These are phyloP conservation scores for Agrochola macilenta DNA, from an alignment of 2,888 invertebrate species.

Conservation along the genomic window DNA sequence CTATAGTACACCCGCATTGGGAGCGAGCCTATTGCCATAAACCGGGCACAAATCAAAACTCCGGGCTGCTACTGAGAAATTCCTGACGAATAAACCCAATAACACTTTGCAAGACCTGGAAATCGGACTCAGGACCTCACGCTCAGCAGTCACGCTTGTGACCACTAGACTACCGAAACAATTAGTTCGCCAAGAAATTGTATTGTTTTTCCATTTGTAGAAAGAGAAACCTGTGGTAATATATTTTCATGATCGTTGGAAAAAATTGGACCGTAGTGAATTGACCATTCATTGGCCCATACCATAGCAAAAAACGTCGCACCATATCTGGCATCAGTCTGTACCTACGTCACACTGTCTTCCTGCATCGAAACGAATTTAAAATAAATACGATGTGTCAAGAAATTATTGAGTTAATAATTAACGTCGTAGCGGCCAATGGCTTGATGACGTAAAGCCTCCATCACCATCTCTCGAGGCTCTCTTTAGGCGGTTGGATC, in stretches of 20 bases:
- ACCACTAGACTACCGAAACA: neutral
- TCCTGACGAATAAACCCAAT: neutral
- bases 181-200: neutral
- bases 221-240: neutral
- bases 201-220: neutral
- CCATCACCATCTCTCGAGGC: too few species aligned
- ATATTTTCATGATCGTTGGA: neutral
- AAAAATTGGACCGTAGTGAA: neutral
- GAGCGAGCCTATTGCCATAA: neutral
- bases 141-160: neutral
- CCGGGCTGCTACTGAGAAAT: neutral
- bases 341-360: too few species aligned
- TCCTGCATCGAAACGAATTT: neutral
- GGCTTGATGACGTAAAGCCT: too few species aligned
- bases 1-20: neutral
- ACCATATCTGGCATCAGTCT: neutral
- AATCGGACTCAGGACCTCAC: neutral
- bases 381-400: neutral
- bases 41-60: neutral
- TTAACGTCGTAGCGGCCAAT: too few species aligned
- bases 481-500: too few species aligned
- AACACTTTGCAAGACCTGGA: neutral
- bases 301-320: neutral
- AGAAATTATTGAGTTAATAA: too few species aligned
- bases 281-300: slow-evolving; percentile 18